Evolutionary conservation across 2,888 invertebrate species (phyloP).

Genomic region (Chrysina gloriosa): DNA sequence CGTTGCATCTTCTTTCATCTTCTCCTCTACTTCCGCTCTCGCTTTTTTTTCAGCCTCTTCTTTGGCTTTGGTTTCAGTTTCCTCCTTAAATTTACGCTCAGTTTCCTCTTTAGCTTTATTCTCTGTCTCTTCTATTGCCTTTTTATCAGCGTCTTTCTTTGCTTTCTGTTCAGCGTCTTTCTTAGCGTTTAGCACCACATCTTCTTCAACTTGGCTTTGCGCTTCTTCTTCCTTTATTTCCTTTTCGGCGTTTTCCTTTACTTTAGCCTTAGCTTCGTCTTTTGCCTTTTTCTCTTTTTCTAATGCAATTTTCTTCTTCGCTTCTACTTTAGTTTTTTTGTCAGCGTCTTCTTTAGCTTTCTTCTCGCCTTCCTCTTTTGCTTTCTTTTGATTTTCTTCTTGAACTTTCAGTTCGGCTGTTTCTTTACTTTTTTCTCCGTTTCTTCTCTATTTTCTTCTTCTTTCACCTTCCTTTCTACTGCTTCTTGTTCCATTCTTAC

Average conservation of each 20-base stretch:
- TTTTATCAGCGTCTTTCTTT: conserved; percentile 44
- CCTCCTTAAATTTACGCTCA: conserved; percentile 55
- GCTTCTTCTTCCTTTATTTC: conserved; percentile 47
- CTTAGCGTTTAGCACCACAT: conserved; percentile 43
- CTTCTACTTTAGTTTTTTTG: conserved; percentile 43
- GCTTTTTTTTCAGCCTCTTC: conserved; percentile 51
- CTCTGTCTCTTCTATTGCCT: conserved; percentile 43
- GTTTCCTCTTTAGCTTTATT: conserved; percentile 43
- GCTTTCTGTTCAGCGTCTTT: conserved; percentile 42
- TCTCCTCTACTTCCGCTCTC: conserved; percentile 46
- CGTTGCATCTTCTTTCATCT: conserved; percentile 50
- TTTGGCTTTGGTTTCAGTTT: conserved; percentile 52
- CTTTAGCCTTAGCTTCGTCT: conserved; percentile 44
- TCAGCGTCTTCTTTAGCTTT: conserved; percentile 60
- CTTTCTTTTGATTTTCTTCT: conserved; percentile 56
- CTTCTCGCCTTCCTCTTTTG: conserved; percentile 60
- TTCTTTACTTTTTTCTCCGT: conserved; percentile 50
- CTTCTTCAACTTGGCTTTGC: conserved; percentile 40
- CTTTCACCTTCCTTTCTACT: conserved; percentile 57
- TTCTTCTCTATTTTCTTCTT: conserved; percentile 45
- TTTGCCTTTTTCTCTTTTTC: conserved; percentile 40
- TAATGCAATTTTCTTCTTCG: conserved; percentile 34
- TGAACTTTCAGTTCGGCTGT: conserved; percentile 48
- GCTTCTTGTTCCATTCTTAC: conserved; percentile 59
- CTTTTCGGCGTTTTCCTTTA: conserved; percentile 46